Evolutionary conservation across 1,140 invertebrate species (phyloP).

Genomic region (Hermetia illucens): DNA sequence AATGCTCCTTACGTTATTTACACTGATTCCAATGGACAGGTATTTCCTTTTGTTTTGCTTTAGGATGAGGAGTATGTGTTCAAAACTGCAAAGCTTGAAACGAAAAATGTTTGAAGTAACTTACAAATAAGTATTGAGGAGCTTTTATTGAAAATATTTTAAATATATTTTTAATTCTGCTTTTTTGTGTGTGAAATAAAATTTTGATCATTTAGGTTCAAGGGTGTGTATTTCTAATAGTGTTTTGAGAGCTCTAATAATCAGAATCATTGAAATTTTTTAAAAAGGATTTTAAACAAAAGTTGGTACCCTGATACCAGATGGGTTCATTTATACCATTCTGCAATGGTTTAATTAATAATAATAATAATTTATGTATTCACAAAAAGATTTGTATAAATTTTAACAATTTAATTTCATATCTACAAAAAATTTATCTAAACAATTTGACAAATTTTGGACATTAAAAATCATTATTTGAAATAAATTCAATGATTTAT

Average conservation of each 20-base stretch:
- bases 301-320: too few species aligned
- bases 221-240: not conserved
- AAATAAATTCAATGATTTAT: too few species aligned
- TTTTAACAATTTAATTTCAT: too few species aligned
- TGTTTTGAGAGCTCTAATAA: not conserved
- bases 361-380: too few species aligned
- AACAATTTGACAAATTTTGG: too few species aligned
- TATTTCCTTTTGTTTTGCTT: constrained; percentile 36
- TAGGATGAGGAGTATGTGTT: not conserved
- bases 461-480: too few species aligned
- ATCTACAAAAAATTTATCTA: too few species aligned
- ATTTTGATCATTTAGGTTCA: not conserved
- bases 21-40: constrained; percentile 90
- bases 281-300: too few species aligned
- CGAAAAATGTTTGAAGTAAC: not conserved
- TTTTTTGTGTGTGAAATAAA: not conserved
- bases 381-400: too few species aligned
- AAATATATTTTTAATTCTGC: not conserved
- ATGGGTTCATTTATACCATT: too few species aligned
- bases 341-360: too few species aligned
- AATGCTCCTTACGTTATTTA: constrained; percentile 88
- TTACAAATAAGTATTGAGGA: not conserved
- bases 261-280: too few species aligned
- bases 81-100: not conserved
- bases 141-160: constrained; percentile 1